Evolutionary conservation across 2,113 vertebrate species (phyloP).

Genomic region (Piaya cayana): DNA sequence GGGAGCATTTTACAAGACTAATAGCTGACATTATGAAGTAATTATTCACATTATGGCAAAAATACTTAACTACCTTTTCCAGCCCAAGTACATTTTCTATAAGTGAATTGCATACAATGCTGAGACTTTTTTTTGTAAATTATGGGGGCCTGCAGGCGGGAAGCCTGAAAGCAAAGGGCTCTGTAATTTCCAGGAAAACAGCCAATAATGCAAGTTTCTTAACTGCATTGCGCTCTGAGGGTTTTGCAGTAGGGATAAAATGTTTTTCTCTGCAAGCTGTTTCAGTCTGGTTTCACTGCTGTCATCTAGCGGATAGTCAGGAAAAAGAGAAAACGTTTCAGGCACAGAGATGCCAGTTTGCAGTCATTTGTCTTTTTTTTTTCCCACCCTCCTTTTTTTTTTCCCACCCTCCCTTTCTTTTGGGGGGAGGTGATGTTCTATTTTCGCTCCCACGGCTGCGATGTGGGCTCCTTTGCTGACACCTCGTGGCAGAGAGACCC

Average conservation of each 20-base stretch:
- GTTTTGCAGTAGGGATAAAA: not conserved
- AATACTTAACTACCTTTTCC: not conserved
- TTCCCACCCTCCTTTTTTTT: too few species aligned
- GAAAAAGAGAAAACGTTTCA: not conserved
- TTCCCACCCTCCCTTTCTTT: too few species aligned
- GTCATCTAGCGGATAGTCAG: slow-evolving; percentile 13
- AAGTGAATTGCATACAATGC: not conserved
- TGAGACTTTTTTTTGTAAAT: slow-evolving; percentile 19
- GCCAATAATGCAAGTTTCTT: slow-evolving; percentile 35
- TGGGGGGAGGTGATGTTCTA: fast-evolving
- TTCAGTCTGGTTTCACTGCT: not conserved
- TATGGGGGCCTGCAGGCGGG: slow-evolving; percentile 26
- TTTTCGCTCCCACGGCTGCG: fast-evolving
- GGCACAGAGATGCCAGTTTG: fast-evolving
- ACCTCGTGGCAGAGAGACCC: too few species aligned
- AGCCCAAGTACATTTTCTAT: not conserved
- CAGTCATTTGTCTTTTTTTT: not conserved
- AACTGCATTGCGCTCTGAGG: not conserved
- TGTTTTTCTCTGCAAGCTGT: not conserved
- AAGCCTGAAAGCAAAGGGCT: slow-evolving; percentile 46
- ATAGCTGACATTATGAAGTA: not conserved
- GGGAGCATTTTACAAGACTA: not conserved
- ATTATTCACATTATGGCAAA: slow-evolving; percentile 17
- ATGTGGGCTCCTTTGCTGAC: not conserved
- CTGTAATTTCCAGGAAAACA: slow-evolving; percentile 59